Conservation (phyloP, 2,113 vertebrate species). For the Vanacampus margaritifer region DNA sequence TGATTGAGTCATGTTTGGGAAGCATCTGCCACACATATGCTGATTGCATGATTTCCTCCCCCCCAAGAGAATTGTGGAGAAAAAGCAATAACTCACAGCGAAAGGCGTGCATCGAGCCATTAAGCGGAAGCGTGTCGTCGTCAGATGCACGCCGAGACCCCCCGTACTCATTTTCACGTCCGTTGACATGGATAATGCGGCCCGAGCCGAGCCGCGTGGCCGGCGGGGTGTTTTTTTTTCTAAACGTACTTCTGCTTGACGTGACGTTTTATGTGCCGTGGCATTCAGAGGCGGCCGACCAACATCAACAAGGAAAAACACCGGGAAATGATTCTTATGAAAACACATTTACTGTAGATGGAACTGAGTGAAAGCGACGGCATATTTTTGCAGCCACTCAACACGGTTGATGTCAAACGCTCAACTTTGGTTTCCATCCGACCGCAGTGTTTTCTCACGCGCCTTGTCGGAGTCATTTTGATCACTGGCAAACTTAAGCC, state of each 20-base stretch:
- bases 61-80: neutral
- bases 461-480: neutral
- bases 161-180: slow-evolving; percentile 44
- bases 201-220: slow-evolving; percentile 25
- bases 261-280: neutral
- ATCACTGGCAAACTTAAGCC: neutral
- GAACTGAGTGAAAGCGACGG: too few species aligned
- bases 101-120: neutral
- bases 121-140: slow-evolving; percentile 8
- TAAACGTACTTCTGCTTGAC: slow-evolving; percentile 47
- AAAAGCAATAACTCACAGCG: neutral
- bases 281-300: slow-evolving; percentile 20
- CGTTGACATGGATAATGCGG: slow-evolving; percentile 51
- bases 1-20: neutral
- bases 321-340: too few species aligned
- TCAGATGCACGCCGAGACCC: slow-evolving; percentile 32
- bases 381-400: too few species aligned
- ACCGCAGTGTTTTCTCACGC: neutral
- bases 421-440: too few species aligned
- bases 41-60: neutral
- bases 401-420: too few species aligned
- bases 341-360: too few species aligned
- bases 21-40: neutral
- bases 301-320: slow-evolving; percentile 19
- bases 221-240: slow-evolving; percentile 23